Conservation (phyloP, 2,113 vertebrate species). For the Apodemus sylvaticus region DNA sequence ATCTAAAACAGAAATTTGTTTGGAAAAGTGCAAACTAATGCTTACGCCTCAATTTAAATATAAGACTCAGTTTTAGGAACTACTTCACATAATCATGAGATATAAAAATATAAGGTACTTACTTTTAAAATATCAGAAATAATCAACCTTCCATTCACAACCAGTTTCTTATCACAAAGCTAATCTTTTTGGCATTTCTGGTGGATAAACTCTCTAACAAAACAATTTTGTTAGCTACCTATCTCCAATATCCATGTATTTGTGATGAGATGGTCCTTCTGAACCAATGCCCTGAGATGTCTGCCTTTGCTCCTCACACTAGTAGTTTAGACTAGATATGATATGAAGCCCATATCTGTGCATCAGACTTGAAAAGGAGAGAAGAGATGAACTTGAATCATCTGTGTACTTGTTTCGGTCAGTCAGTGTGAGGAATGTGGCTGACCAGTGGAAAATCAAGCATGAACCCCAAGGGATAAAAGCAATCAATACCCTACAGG, state of each 20-base stretch:
- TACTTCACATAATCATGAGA: constrained; percentile 49
- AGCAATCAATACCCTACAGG: constrained; percentile 1
- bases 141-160: constrained; percentile 27
- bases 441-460: constrained; percentile 25
- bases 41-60: constrained; percentile 47
- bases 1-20: constrained; percentile 39
- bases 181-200: constrained; percentile 43
- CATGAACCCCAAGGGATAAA: constrained; percentile 28
- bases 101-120: constrained; percentile 38
- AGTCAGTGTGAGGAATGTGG: neutral
- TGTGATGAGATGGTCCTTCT: constrained; percentile 8
- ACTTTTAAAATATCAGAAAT: constrained; percentile 41
- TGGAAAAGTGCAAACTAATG: neutral
- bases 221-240: constrained; percentile 56
- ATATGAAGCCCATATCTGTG: neutral
- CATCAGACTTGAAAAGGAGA: constrained; percentile 43
- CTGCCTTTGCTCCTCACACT: constrained; percentile 14
- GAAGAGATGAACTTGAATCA: neutral
- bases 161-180: constrained; percentile 30
- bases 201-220: constrained; percentile 40
- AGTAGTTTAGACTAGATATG: constrained; percentile 29
- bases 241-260: constrained; percentile 80
- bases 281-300: neutral
- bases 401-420: neutral
- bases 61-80: constrained; percentile 8